phyloP scores from a whole-genome alignment of 2,888 invertebrate genomes.

The Cantharis flavilabris region DNA sequence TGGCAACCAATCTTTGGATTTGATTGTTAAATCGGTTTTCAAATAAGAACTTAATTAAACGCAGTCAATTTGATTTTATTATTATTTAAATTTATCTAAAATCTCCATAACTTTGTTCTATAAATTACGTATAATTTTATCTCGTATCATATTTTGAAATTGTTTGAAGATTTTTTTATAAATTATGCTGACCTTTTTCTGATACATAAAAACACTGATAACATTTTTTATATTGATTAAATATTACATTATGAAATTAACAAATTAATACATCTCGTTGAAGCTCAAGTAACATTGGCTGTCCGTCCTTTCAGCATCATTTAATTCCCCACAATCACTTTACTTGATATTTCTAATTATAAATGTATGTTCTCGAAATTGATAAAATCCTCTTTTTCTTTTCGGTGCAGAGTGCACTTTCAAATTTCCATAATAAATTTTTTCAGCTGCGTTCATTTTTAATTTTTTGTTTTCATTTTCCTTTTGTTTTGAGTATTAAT shows the following conservation, averaged over 20 bases:
- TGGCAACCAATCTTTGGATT: neutral
- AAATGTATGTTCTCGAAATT: neutral
- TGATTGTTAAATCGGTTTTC: neutral
- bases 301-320: too few relatives aligned
- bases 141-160: neutral
- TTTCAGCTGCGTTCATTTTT: neutral
- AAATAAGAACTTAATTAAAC: neutral
- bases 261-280: neutral
- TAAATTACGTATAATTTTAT: neutral
- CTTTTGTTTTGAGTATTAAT: neutral
- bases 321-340: neutral
- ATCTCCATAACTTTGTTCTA: too few relatives aligned
- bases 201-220: neutral
- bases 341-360: neutral
- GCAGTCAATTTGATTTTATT: too few relatives aligned
- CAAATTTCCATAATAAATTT: neutral
- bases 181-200: neutral
- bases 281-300: neutral
- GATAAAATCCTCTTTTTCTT: neutral
- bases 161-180: neutral
- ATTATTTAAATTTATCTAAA: too few relatives aligned
- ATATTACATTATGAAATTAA: neutral
- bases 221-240: neutral
- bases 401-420: neutral
- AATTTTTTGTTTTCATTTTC: neutral